These are phyloP conservation scores for Corydoras maculifer DNA, from an alignment of 2,113 vertebrate genomes.

Conservation along the genomic window DNA sequence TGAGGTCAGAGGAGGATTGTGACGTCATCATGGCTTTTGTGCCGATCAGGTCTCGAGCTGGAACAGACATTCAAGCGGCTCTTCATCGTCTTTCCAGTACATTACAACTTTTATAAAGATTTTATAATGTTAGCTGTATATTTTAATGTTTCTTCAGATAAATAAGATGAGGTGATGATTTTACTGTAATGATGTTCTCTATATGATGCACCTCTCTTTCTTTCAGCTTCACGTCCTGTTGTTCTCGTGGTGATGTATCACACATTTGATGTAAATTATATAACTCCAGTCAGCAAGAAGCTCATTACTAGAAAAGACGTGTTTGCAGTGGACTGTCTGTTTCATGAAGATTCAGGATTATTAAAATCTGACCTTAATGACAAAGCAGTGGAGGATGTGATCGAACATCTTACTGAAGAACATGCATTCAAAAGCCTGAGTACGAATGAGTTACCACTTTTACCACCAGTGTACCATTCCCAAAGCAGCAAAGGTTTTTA, in stretches of 20 bases:
- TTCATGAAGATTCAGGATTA: background rate
- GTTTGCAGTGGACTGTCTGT: constrained; percentile 17
- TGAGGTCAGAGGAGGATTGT: background rate
- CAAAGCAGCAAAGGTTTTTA: no score
- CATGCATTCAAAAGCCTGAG: no score
- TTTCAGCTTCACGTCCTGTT: background rate
- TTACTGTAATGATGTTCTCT: no score
- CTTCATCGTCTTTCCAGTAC: constrained; percentile 12
- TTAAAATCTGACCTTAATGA: background rate
- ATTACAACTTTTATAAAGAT: no score
- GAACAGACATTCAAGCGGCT: constrained; percentile 24
- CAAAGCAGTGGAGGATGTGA: background rate
- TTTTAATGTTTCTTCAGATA: no score
- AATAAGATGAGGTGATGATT: no score
- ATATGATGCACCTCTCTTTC: background rate
- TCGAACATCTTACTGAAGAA: no score
- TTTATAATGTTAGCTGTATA: no score
- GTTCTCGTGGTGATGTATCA: constrained; percentile 1
- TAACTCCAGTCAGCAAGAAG: constrained; percentile 5
- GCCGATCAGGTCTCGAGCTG: constrained; percentile 7
- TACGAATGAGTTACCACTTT: no score
- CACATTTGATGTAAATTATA: background rate
- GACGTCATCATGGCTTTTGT: constrained; percentile 12
- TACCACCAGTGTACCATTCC: no score
- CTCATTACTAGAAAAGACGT: background rate